Percentiles rank a stretch among this genome's conserved stretches.
Evolutionary conservation across 2,888 invertebrate genomes (phyloP).

Genomic region (Coenonympha glycerion): DNA sequence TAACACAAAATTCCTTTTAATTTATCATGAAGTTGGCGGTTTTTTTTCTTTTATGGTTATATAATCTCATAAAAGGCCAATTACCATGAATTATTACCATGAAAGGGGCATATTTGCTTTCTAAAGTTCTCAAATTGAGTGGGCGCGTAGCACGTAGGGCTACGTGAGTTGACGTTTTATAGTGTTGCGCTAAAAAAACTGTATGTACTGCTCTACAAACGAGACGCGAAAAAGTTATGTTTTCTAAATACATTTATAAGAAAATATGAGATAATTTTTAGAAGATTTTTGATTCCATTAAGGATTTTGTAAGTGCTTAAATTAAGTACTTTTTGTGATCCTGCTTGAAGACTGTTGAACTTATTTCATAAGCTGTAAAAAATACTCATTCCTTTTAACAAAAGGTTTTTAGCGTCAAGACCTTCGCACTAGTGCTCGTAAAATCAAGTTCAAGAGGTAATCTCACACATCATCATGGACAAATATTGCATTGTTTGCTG

Average conservation of each 20-base stretch:
- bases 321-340: neutral
- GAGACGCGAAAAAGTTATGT: constrained; percentile 62
- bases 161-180: constrained; percentile 34
- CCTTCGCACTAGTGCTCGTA: neutral
- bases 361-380: constrained; percentile 1
- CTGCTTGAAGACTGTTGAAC: too few species aligned
- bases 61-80: neutral
- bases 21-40: too few species aligned
- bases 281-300: too few species aligned
- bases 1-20: too few species aligned
- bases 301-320: too few species aligned
- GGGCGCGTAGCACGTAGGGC: constrained; percentile 38
- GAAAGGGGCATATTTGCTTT: constrained; percentile 49
- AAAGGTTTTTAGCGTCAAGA: neutral
- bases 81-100: constrained; percentile 20
- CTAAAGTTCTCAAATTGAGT: constrained; percentile 40
- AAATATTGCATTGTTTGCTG: neutral
- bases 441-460: neutral
- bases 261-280: too few species aligned
- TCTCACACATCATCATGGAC: constrained; percentile 3
- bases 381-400: neutral
- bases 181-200: constrained; percentile 40
- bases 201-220: constrained; percentile 51
- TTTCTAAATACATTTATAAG: too few species aligned
- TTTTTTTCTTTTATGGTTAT: too few species aligned